Evolutionary conservation across 2,888 invertebrate species (phyloP).

Genomic region (Andrena chrysosceles): DNA sequence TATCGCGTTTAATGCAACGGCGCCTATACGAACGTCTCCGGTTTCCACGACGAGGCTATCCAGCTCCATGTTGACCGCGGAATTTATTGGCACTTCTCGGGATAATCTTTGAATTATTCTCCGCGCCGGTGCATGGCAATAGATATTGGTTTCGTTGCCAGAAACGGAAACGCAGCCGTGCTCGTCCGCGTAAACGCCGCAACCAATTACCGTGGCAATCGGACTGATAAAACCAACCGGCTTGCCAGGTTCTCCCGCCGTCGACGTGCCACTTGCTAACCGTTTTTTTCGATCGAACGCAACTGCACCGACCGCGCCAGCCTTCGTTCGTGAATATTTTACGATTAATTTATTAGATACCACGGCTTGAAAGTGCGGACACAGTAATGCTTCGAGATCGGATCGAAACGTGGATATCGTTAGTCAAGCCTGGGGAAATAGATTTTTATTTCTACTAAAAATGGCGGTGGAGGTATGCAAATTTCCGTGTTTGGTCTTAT

Average conservation of each 20-base stretch:
- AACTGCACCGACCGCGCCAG: conserved; percentile 68
- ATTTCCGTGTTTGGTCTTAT: no score
- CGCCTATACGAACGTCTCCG: conserved; percentile 54
- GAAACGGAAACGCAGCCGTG: conserved; percentile 72
- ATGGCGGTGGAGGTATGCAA: no score
- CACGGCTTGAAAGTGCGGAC: not conserved
- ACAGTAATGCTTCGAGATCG: not conserved
- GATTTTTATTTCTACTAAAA: no score
- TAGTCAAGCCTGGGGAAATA: no score
- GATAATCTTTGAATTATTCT: conserved; percentile 64
- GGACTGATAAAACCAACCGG: conserved; percentile 68
- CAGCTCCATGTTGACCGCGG: conserved; percentile 60
- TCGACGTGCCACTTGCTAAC: conserved; percentile 73
- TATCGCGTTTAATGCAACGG: conserved; percentile 62
- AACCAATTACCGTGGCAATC: conserved; percentile 71
- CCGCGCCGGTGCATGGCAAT: conserved; percentile 73
- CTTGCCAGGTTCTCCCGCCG: conserved; percentile 63
- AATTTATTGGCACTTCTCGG: conserved; percentile 15
- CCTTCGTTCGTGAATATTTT: conserved; percentile 38
- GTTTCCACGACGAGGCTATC: conserved; percentile 61
- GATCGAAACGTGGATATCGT: no score
- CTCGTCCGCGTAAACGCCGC: conserved; percentile 73
- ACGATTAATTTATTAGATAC: not conserved
- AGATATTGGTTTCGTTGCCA: conserved; percentile 71
- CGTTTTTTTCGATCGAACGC: conserved; percentile 70